Evolutionary conservation across 2,888 invertebrate genomes (phyloP).

Genomic region (Penaeus monodon): DNA sequence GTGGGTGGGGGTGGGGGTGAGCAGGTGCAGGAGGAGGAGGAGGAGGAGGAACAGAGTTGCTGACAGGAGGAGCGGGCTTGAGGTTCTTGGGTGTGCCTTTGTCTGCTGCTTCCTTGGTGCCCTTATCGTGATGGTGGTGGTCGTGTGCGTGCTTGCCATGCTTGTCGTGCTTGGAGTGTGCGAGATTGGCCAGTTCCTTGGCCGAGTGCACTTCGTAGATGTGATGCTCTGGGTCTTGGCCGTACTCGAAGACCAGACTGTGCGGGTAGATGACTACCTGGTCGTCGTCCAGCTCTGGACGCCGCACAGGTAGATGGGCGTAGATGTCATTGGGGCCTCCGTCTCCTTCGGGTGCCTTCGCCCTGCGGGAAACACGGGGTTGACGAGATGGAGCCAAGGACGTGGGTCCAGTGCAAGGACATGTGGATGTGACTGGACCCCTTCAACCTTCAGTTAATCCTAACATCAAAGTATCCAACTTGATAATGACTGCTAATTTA

Average conservation of each 20-base stretch:
- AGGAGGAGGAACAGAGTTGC: conserved; percentile 16
- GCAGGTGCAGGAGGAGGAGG: not conserved
- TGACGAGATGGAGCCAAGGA: not conserved
- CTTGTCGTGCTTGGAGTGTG: conserved; percentile 41
- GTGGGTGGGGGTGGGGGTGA: conserved; percentile 10
- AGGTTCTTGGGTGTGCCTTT: conserved; percentile 13
- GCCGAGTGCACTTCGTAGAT: conserved; percentile 53
- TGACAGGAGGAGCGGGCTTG: not conserved
- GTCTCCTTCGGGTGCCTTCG: conserved; percentile 51
- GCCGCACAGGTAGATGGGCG: conserved; percentile 29
- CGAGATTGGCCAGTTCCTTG: conserved; percentile 44
- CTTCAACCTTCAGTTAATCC: not conserved
- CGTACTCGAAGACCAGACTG: conserved; percentile 56
- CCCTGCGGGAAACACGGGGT: conserved; percentile 34
- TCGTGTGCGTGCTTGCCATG: conserved; percentile 60
- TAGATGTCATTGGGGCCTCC: conserved; percentile 61
- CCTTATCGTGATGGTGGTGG: conserved; percentile 37
- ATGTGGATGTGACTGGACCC: not conserved
- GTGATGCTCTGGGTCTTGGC: conserved; percentile 63
- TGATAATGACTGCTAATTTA: no score
- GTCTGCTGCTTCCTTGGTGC: conserved; percentile 13
- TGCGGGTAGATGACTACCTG: conserved; percentile 63
- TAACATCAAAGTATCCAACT: not conserved
- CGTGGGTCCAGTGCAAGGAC: not conserved
- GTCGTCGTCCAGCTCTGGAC: conserved; percentile 37